Percentiles rank a stretch among this genome's conserved stretches.
Evolutionary conservation across 1,140 invertebrate genomes (phyloP).

Genomic region (Condylostylus longicornis): DNA sequence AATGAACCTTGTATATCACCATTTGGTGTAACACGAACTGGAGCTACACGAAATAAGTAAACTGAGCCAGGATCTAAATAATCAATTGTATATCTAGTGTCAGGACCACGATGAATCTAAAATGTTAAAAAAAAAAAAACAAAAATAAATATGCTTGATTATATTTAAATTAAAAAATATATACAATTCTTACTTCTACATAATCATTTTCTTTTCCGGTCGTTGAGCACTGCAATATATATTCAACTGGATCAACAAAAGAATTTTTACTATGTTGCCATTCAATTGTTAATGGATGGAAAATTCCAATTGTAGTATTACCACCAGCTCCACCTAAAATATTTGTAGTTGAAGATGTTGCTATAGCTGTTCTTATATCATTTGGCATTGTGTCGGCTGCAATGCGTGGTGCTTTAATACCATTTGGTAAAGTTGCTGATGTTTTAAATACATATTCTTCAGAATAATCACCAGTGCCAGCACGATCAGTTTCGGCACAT

Average conservation of each 20-base stretch:
- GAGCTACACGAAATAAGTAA: constrained; percentile 57
- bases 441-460: constrained; percentile 51
- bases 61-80: constrained; percentile 52
- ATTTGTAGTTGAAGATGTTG: constrained; percentile 19
- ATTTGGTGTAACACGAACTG: constrained; percentile 42
- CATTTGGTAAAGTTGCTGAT: constrained; percentile 57
- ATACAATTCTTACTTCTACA: constrained; percentile 5
- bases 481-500: constrained; percentile 60
- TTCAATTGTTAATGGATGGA: constrained; percentile 35
- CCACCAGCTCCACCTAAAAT: constrained; percentile 11
- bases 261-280: constrained; percentile 37
- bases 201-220: constrained; percentile 11
- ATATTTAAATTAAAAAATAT: not conserved
- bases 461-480: constrained; percentile 65
- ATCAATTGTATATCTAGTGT: constrained; percentile 45
- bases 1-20: constrained; percentile 49
- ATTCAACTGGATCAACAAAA: constrained; percentile 26
- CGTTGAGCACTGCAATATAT: constrained; percentile 24
- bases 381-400: constrained; percentile 25
- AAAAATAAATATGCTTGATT: not conserved
- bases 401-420: constrained; percentile 51
- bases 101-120: constrained; percentile 55
- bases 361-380: constrained; percentile 22
- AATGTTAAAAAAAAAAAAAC: constrained; percentile 8
- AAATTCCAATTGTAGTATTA: constrained; percentile 15